A percentile compares a stretch with the other conserved stretches of the same genome.
These are phyloP conservation scores for Drosophila bocqueti DNA, from an alignment of 1,140 invertebrate genomes.

Conservation along the genomic window DNA sequence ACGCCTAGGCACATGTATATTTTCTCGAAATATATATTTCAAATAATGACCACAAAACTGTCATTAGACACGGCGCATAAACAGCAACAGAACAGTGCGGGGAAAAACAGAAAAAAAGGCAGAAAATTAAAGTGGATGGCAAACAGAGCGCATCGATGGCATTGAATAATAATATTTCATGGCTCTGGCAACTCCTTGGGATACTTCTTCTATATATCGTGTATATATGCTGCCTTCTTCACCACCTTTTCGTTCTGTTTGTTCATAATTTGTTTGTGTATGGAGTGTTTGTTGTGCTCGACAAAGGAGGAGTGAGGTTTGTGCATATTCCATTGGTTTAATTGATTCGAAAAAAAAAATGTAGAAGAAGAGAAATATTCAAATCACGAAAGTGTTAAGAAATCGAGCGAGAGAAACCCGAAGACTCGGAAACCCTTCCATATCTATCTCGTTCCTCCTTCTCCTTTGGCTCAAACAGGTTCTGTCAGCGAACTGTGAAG, in stretches of 20 bases:
- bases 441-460: slow-evolving; percentile 5
- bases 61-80: slow-evolving; percentile 81
- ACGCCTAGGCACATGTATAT: slow-evolving; percentile 4
- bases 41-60: slow-evolving; percentile 78
- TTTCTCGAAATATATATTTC: slow-evolving; percentile 61
- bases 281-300: slow-evolving; percentile 26
- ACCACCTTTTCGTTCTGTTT: slow-evolving; percentile 41
- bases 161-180: slow-evolving; percentile 54
- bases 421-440: slow-evolving; percentile 15
- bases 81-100: slow-evolving; percentile 27
- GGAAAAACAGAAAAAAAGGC: not conserved
- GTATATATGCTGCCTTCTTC: not conserved
- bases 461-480: slow-evolving; percentile 58
- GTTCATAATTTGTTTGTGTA: slow-evolving; percentile 48
- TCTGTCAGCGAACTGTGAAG: slow-evolving; percentile 79
- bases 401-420: slow-evolving; percentile 43
- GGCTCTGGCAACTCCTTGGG: slow-evolving; percentile 26
- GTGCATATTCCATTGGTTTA: slow-evolving; percentile 61
- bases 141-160: slow-evolving; percentile 65
- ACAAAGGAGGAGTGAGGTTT: slow-evolving; percentile 10
- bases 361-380: slow-evolving; percentile 42
- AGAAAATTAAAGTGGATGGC: slow-evolving; percentile 48
- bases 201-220: slow-evolving; percentile 4
- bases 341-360: slow-evolving; percentile 65
- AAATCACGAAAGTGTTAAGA: slow-evolving; percentile 80